A percentile compares a stretch with the other conserved stretches of the same genome.
Conservation (phyloP, 2,888 invertebrate species). For the Callinectes sapidus region DNA sequence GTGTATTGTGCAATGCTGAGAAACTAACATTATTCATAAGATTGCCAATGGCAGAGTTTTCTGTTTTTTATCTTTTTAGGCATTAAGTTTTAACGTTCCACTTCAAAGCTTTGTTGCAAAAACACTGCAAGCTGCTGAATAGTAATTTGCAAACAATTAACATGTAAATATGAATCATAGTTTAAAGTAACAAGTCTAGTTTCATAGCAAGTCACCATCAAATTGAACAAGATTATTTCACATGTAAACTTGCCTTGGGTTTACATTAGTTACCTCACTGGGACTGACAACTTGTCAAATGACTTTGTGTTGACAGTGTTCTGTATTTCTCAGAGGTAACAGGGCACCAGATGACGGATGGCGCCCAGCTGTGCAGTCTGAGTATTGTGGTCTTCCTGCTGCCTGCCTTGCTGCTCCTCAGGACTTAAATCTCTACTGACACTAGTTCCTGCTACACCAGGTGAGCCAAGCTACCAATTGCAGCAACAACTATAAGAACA, state of each 20-base stretch:
- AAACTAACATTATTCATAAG: not conserved
- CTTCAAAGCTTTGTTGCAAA: not conserved
- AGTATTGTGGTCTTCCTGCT: constrained; percentile 38
- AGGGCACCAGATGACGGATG: constrained; percentile 40
- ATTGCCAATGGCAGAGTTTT: not conserved
- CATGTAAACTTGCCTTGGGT: not conserved
- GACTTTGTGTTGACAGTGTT: not conserved
- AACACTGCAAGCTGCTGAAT: not conserved
- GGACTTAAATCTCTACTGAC: constrained; percentile 43
- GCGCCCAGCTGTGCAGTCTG: constrained; percentile 11
- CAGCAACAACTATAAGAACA: too few species aligned
- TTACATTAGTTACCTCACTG: not conserved
- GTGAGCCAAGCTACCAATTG: not conserved
- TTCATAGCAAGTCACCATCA: not conserved
- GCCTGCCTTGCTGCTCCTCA: constrained; percentile 41
- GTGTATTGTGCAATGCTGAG: not conserved
- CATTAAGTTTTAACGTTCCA: not conserved
- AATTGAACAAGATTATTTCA: not conserved
- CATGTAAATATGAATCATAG: not conserved
- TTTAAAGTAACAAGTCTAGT: not conserved
- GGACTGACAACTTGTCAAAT: not conserved
- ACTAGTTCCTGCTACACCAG: constrained; percentile 59
- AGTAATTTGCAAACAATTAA: not conserved
- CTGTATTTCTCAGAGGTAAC: constrained; percentile 41
- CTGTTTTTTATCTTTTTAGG: not conserved